These are phyloP conservation scores for Conops quadrifasciatus DNA, from an alignment of 2,888 invertebrate genomes.

Conservation along the genomic window DNA sequence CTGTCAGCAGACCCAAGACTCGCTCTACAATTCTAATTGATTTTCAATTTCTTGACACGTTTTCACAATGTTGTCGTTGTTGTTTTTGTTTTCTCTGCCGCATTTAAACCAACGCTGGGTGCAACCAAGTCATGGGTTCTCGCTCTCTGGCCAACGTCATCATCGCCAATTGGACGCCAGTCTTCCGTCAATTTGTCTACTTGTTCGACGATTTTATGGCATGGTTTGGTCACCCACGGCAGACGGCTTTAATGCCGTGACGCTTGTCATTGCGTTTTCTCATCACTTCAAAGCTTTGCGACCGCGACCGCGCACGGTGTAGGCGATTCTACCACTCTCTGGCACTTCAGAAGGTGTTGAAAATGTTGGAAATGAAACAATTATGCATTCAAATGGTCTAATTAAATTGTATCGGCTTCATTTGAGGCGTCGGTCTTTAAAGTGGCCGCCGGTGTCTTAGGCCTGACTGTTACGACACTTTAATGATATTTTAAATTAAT, in stretches of 20 bases:
- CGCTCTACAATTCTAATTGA: slow-evolving; percentile 33
- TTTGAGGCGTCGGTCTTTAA: background rate
- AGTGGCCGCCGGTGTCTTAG: background rate
- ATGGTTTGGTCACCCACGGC: slow-evolving; percentile 23
- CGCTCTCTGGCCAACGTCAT: background rate
- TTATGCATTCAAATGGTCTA: slow-evolving; percentile 31
- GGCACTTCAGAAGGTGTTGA: background rate
- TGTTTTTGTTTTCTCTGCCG: background rate
- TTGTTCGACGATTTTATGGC: slow-evolving; percentile 37
- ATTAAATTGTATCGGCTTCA: slow-evolving; percentile 14
- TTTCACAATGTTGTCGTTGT: slow-evolving; percentile 10
- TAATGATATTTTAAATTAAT: background rate
- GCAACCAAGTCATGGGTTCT: no score
- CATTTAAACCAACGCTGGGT: slow-evolving; percentile 24
- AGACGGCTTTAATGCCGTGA: background rate
- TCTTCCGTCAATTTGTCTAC: slow-evolving; percentile 25
- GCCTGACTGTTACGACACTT: background rate
- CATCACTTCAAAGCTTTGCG: background rate
- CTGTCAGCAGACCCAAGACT: background rate
- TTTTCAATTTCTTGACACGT: slow-evolving; percentile 34
- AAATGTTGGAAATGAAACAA: slow-evolving; percentile 25
- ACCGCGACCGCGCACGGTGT: background rate
- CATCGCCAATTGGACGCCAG: slow-evolving; percentile 23
- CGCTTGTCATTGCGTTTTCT: background rate
- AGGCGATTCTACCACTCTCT: background rate